Conservation (phyloP, 2,888 invertebrate species). For the Seira sanloemensis region DNA sequence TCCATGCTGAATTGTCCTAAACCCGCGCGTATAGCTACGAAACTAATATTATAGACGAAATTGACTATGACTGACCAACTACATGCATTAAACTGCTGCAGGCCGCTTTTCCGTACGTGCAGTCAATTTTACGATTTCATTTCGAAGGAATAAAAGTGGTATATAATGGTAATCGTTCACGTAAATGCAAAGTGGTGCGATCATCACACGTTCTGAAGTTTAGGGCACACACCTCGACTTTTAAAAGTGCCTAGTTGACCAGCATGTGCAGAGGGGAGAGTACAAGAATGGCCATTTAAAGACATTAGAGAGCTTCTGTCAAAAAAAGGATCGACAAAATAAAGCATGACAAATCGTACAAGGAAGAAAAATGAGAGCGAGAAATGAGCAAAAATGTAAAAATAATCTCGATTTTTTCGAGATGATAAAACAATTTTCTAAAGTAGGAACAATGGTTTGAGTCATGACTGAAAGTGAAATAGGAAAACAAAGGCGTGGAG, state of each 20-base stretch:
- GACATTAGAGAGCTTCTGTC: slow-evolving; percentile 24
- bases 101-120: no score
- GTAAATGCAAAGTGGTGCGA: not conserved
- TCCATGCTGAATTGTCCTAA: no score
- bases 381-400: not conserved
- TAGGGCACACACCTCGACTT: not conserved
- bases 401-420: not conserved
- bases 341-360: slow-evolving; percentile 40
- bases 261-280: not conserved
- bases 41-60: not conserved
- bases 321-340: slow-evolving; percentile 25
- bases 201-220: not conserved
- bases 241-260: no score
- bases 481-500: not conserved
- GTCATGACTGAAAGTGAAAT: slow-evolving; percentile 24
- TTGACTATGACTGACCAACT: not conserved
- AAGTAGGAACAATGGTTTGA: not conserved
- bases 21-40: no score
- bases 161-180: not conserved
- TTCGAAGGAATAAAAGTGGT: no score
- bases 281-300: not conserved
- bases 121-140: no score
- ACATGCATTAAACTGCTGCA: no score
- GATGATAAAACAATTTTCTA: not conserved
- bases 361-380: slow-evolving; percentile 35